A percentile compares a stretch with the other conserved stretches of the same genome.
Conservation (phyloP, 2,113 vertebrate genomes). For the Calyptomena viridis region DNA sequence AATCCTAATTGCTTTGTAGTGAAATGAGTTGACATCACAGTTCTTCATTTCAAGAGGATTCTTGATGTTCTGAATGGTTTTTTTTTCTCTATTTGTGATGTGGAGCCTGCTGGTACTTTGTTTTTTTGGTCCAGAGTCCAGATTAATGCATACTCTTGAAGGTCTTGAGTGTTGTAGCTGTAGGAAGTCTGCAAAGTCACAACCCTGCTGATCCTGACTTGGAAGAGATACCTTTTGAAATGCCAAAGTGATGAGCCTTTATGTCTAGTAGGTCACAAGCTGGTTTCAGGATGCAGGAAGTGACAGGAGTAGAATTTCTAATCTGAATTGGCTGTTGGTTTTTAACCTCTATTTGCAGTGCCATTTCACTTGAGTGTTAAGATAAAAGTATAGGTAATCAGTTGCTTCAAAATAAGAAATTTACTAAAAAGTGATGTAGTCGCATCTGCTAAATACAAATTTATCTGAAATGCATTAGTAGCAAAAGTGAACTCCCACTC, state of each 20-base stretch:
- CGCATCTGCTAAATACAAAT: not conserved
- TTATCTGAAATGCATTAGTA: not conserved
- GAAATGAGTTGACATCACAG: not conserved
- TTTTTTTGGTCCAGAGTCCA: not conserved
- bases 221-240: not conserved
- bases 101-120: not conserved
- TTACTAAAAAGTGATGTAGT: not conserved
- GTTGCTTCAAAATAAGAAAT: not conserved
- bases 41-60: not conserved
- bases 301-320: not conserved
- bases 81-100: not conserved
- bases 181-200: not conserved
- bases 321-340: not conserved
- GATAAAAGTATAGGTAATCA: not conserved
- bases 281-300: not conserved
- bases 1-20: not conserved
- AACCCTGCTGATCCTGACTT: not conserved
- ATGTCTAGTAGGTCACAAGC: not conserved
- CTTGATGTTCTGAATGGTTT: not conserved
- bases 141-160: not conserved
- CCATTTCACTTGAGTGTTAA: not conserved
- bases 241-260: not conserved
- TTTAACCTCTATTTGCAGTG: not conserved
- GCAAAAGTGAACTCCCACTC: not conserved
- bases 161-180: not conserved